phyloP scores from a whole-genome alignment of 2,888 invertebrate species.

The Protodeltote pygarga region DNA sequence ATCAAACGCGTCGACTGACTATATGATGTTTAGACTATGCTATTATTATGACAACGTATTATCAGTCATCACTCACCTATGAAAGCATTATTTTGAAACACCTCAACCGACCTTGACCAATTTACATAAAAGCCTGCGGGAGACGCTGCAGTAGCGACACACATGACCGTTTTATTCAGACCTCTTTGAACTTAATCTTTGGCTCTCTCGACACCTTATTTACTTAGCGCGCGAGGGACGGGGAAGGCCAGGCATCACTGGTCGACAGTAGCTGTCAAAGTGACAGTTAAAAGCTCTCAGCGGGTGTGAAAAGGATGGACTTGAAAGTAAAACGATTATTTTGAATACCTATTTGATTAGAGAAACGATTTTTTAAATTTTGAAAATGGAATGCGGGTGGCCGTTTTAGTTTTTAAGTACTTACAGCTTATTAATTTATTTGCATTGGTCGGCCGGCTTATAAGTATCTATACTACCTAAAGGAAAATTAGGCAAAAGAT shows the following conservation, averaged over 20 bases:
- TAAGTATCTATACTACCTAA: too few species aligned
- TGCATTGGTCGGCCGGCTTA: too few species aligned
- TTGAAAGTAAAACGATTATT: slow-evolving; percentile 44
- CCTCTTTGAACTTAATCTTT: slow-evolving; percentile 37
- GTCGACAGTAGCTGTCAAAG: slow-evolving; percentile 60
- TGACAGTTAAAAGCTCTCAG: slow-evolving; percentile 66
- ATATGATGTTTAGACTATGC: too few species aligned
- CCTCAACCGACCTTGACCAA: slow-evolving; percentile 63
- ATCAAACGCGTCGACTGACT: too few species aligned
- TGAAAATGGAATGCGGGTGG: slow-evolving; percentile 18
- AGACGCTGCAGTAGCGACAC: slow-evolving; percentile 64
- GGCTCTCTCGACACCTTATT: slow-evolving; percentile 18
- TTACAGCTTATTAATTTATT: slow-evolving; percentile 12
- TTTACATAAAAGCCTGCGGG: slow-evolving; percentile 67
- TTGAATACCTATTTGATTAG: slow-evolving; percentile 45
- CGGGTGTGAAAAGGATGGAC: slow-evolving; percentile 56
- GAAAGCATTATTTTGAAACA: slow-evolving; percentile 49
- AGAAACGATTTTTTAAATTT: slow-evolving; percentile 41
- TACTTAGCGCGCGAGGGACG: slow-evolving; percentile 12
- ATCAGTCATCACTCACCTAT: slow-evolving; percentile 31
- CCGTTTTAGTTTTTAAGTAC: slow-evolving; percentile 10
- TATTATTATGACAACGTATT: slow-evolving; percentile 19
- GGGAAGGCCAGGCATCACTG: slow-evolving; percentile 39
- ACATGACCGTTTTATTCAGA: slow-evolving; percentile 50
- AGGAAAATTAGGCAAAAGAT: too few species aligned